Conservation (phyloP, 2,888 invertebrate genomes). For the Abscondita cerata region DNA sequence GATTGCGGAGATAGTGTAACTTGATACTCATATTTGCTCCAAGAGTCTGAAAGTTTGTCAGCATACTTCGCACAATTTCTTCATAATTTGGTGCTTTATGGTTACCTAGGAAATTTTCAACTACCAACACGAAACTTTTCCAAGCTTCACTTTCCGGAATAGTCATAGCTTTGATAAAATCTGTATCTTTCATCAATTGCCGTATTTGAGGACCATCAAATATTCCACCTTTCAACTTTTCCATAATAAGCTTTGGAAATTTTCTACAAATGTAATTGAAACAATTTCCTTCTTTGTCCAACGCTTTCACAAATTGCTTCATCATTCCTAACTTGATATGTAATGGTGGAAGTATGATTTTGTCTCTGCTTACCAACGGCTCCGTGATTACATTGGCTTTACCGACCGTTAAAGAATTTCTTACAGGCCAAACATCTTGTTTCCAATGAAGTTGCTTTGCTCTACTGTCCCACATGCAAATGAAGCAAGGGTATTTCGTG, state of each 20-base stretch:
- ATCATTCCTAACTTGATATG: too few species aligned
- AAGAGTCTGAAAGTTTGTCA: too few species aligned
- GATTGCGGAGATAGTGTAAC: too few species aligned
- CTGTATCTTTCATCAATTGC: too few species aligned
- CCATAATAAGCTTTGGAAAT: background rate
- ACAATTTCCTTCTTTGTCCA: background rate
- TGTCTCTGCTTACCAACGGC: conserved; percentile 17
- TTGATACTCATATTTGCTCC: too few species aligned
- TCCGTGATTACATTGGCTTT: background rate
- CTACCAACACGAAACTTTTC: too few species aligned
- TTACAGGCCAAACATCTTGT: conserved; percentile 30
- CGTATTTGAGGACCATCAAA: background rate
- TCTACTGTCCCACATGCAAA: conserved; percentile 42
- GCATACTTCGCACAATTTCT: too few species aligned
- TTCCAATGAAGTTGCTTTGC: conserved; percentile 36
- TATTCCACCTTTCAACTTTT: background rate
- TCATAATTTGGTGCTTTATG: too few species aligned
- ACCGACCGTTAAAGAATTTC: conserved; percentile 9
- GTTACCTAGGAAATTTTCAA: too few species aligned
- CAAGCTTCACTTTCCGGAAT: too few species aligned
- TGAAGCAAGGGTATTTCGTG: conserved; percentile 41
- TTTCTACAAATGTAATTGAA: background rate
- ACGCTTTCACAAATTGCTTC: background rate
- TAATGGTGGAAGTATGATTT: conserved; percentile 22
- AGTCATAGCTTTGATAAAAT: too few species aligned